Evolutionary conservation across 30 jellyfish, hydroid and myxozoan species (phyloP).

Genomic region (Rhopilema esculentum): DNA sequence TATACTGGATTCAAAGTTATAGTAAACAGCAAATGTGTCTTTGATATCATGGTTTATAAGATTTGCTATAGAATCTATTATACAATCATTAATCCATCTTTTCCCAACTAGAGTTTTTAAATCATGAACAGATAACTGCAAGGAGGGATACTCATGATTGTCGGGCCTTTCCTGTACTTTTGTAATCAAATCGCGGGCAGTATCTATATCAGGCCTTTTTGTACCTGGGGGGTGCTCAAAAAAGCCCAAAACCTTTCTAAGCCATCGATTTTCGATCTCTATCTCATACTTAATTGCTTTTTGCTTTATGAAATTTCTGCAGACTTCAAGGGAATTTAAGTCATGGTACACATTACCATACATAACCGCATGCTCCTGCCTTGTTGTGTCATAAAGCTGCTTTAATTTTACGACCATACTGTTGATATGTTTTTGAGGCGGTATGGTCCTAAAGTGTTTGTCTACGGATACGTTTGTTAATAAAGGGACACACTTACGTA

Average conservation of each 20-base stretch:
- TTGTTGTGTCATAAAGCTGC: not conserved
- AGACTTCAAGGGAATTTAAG: not conserved
- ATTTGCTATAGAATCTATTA: slow-evolving; percentile 1
- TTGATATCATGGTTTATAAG: not conserved
- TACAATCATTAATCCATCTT: slow-evolving; percentile 3
- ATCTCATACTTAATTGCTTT: not conserved
- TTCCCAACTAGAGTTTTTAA: slow-evolving; percentile 5
- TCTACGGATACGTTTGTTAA: not conserved
- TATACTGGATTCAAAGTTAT: not conserved
- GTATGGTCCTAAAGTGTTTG: not conserved
- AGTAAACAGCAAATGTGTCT: not conserved
- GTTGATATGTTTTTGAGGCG: not conserved
- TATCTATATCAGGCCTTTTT: not conserved
- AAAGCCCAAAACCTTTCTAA: not conserved
- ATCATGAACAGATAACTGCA: not conserved
- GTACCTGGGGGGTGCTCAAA: slow-evolving; percentile 15
- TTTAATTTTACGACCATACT: not conserved
- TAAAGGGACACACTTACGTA: not conserved
- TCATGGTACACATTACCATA: not conserved
- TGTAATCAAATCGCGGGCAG: not conserved
- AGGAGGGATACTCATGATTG: not conserved
- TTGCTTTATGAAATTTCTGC: not conserved
- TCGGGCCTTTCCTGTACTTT: not conserved
- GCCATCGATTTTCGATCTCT: not conserved
- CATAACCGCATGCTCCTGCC: not conserved